A percentile compares a stretch with the other conserved stretches of the same genome.
Evolutionary conservation across 1,140 invertebrate genomes (phyloP).

Genomic region (Philopotamus ludificatus): DNA sequence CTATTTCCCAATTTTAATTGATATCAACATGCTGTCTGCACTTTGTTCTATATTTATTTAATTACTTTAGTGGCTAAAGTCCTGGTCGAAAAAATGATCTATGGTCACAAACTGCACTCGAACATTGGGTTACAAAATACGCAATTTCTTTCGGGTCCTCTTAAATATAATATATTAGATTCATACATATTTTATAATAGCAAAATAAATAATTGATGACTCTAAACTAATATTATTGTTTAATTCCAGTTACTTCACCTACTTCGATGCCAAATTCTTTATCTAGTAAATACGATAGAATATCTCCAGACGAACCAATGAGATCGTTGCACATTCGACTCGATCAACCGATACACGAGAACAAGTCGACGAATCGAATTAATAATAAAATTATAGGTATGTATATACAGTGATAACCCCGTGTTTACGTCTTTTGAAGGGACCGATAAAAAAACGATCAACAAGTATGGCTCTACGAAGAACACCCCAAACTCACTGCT

Average conservation of each 20-base stretch:
- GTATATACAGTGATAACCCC: not conserved
- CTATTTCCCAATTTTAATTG: no score
- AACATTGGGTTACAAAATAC: no score
- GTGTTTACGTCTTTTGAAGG: no score
- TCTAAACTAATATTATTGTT: not conserved
- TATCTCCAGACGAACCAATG: conserved; percentile 33
- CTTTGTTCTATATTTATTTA: no score
- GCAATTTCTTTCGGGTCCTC: no score
- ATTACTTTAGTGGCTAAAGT: no score
- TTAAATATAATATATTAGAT: no score
- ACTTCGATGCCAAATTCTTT: conserved; percentile 22
- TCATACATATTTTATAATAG: not conserved
- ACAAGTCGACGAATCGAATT: not conserved
- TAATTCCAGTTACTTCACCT: conserved; percentile 26
- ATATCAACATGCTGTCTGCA: no score
- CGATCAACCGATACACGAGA: conserved; percentile 26
- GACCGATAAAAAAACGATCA: not conserved
- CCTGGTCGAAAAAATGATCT: no score
- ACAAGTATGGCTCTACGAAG: not conserved
- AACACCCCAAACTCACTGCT: no score
- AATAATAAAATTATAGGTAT: conserved; percentile 16
- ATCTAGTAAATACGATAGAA: conserved; percentile 32
- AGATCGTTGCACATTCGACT: conserved; percentile 35
- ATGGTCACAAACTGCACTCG: no score
- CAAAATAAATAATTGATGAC: not conserved